Base-by-base conservation (phyloP, 2,888 invertebrate species). In the Didymodactylos carnosus region DNA sequence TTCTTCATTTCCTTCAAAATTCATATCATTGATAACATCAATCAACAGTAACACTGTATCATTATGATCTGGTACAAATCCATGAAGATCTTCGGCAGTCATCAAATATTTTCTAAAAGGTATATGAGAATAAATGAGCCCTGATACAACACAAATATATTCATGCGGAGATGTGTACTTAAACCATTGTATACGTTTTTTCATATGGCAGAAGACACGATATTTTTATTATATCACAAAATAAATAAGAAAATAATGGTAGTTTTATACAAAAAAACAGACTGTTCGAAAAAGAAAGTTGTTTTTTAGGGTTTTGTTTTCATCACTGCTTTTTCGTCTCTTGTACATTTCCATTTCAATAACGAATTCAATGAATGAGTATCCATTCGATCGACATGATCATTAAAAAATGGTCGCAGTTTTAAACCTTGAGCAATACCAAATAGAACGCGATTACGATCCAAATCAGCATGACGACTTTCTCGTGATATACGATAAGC, bases 361-460 rank as follows among this genome's bases (percentile, higher is more conserved):
- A 62, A 62, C n/a, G n/a, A n/a, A n/a, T n/a, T n/a, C n/a, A n/a
- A n/a, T 62, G 29, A 29, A 35, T 35, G 16, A 35, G 62, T 62
- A 29, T 62, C n/a, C 62, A 19, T 62, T 62, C 62, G 62, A 62
- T 62, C 62, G n/a, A 62, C n/a, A 35, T 62, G 62, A 62, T 62
- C 62, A 62, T 62, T 62, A 35, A 62, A 62, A 35, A 19, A 35
- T n/a, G 62, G 62, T 62, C 62, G 62, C n/a, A 62, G 11, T 62
- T 62, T 62, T 25, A 62, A 25, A 2, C 62, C 62, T n/a, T 62
- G 62, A n/a, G 74, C 71, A 19, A 74, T 51, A 16, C 74, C 74
- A 19, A 71, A 53, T n/a, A 71, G 51, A 3, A 74, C 74, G 29
- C 74, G 71, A 53, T 72, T 74, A 53, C 62, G 62, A n/a, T 62